Evolutionary conservation across 1,140 invertebrate genomes (phyloP), one percentile per base, ranked within the genome.

Genomic region (Apis laboriosa): DNA sequence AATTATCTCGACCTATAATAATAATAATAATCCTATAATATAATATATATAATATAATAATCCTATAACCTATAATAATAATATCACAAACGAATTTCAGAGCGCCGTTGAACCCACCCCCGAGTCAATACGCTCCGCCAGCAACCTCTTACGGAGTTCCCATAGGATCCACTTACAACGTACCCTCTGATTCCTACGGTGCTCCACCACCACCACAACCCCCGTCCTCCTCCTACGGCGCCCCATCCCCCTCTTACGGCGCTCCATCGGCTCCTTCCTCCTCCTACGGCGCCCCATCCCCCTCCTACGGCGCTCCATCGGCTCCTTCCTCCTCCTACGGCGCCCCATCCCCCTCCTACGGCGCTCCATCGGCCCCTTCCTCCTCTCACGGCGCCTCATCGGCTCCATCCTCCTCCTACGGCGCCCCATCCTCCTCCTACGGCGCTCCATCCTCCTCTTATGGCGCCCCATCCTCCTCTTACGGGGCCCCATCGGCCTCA

Each of bases 81-180:
- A 24, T 12, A 84, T n/a, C 71, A 51, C 0, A 24, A 63, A 76
- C n/a, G 34, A 53, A 74, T 58, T 64, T 19, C 28, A 86, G 84
- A 73, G 82, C 86, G 43, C 88, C 87, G 5, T 28, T 87, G 24
- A 88, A 83, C 24, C 88, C 89, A 34, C 84, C 80, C 1, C 9
- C 66, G 19, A 80, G 53, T 5, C 64, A 80, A 9, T 78, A 86
- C 19, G 58, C 78, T n/a, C 77, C 88, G 34, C 86, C 86, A 11
- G 68, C 86, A 7, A 43, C 86, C 12, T 89, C 88, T 21, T 89
- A 89, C 5, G 88, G 88, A 17, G 72, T 55, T 19, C 88, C 87
- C 51, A 58, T 71, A 84, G 43, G 89, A 34, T 21, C 43, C 2
- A 88, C 88, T 0, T 91, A 90, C 28, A 88, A 85, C 15, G 73